Percentiles rank a stretch among this genome's conserved stretches.
Evolutionary conservation across 2,888 invertebrate species (phyloP).

Genomic region (Sinodicranocentrus sp.): DNA sequence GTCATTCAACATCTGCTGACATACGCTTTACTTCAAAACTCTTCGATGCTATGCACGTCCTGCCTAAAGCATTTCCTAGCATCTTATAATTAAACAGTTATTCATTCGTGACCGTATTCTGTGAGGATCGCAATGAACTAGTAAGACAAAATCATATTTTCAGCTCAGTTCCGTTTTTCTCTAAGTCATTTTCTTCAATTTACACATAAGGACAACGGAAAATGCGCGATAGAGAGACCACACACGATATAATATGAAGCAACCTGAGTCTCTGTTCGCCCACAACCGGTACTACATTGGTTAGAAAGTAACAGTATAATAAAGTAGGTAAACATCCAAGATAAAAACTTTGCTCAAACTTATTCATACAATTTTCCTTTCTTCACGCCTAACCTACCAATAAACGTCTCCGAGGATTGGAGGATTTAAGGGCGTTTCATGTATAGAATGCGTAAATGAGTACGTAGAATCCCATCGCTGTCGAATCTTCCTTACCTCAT

Average conservation of each 20-base stretch:
- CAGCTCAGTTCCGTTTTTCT: background rate
- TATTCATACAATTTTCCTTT: background rate
- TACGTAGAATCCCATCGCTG: background rate
- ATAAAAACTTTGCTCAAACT: background rate
- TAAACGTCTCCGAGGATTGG: conserved; percentile 26
- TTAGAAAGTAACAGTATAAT: background rate
- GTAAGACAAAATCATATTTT: background rate
- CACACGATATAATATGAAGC: no score
- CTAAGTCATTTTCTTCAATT: background rate
- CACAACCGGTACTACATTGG: background rate
- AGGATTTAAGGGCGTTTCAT: conserved; percentile 46
- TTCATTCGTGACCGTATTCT: conserved; percentile 31
- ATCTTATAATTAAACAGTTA: conserved; percentile 18
- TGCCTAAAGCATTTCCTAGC: background rate
- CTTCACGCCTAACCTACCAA: background rate
- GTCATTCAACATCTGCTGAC: no score
- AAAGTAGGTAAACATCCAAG: conserved; percentile 1
- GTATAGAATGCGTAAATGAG: conserved; percentile 50
- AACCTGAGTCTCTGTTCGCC: background rate
- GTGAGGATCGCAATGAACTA: background rate
- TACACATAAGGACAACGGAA: background rate
- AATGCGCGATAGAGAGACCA: background rate
- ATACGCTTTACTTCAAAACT: no score
- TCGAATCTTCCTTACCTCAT: background rate
- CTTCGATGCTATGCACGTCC: no score